phyloP scores from a whole-genome alignment of 2,113 vertebrate genomes.

The Trochalopteron elliotii region DNA sequence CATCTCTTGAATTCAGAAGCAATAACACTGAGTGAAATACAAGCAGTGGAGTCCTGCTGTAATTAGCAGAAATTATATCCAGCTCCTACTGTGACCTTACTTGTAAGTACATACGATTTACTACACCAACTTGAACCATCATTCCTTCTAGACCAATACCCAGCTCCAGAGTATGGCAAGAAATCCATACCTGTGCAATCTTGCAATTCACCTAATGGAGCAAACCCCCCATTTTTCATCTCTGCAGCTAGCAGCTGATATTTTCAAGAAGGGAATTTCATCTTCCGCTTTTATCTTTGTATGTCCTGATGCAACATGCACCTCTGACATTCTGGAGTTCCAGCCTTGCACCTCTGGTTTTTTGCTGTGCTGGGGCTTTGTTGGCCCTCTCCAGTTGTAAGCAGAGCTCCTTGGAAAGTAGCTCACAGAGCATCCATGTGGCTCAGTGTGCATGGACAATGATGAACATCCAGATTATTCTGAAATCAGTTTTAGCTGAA shows the following conservation, averaged over 20 bases:
- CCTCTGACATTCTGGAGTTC: neutral
- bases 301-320: neutral
- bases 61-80: constrained; percentile 34
- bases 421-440: neutral
- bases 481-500: neutral
- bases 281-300: neutral
- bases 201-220: neutral
- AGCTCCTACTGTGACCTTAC: neutral
- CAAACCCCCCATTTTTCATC: neutral
- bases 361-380: neutral
- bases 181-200: neutral
- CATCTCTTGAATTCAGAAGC: neutral
- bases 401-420: neutral
- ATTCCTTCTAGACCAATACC: neutral
- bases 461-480: neutral
- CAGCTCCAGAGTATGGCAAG: neutral
- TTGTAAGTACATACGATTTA: neutral
- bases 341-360: neutral
- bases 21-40: neutral
- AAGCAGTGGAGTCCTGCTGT: neutral
- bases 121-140: neutral
- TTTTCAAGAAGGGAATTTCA: neutral
- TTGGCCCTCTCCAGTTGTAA: neutral
- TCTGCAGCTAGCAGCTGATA: neutral
- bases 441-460: neutral